Base-by-base conservation (phyloP, 2,113 vertebrate genomes). In the Phocoena phocoena region DNA sequence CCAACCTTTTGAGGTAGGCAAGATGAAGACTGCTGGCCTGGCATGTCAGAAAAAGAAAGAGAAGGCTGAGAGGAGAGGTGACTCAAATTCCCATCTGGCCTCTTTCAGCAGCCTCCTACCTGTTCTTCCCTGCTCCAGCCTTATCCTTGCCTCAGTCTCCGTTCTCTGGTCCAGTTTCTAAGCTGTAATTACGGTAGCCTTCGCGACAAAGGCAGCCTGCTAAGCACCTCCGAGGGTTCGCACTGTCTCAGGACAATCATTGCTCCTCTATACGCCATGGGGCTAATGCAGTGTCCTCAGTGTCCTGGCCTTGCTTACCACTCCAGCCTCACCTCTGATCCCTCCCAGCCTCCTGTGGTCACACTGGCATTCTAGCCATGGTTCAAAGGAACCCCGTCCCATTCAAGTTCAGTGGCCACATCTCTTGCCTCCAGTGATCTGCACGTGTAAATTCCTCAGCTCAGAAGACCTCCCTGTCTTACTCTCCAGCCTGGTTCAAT, bases 261-360 rank as follows among this genome's bases (percentile, higher is more conserved):
- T 12, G 68, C 1, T 44, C 28, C 17, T 1, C 7, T 3, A 9
- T 0, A 25, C 0, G 5, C 28, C 13, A 4, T 0, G 33, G 25
- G 85, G 18, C 60, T 55, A 1, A 2, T 20, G 7, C 38, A 74
- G 50, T 62, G 36, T 21, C 21, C 55, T 31, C 53, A 50, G 25
- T 38, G 74, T 18, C 41, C 82, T 68, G 38, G 82, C 11, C 10
- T 12, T 12, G 53, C 53, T 36, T 28, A 1, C 18, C 7, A 26
- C 25, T 28, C 25, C 14, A 55, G 31, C 8, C 23, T 47, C 62
- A 36, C 12, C 50, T 68, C 71, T 31, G 28, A 12, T 36, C 36
- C 41, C 20, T n/a, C 50, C 58, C 44, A 36, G 36, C 8, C 6
- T 33, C 58, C 8, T 62, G 28, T 47, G 36, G 33, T 76, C 36